Base-by-base conservation (phyloP, 2,888 invertebrate genomes). In the Uropetala carovei region DNA sequence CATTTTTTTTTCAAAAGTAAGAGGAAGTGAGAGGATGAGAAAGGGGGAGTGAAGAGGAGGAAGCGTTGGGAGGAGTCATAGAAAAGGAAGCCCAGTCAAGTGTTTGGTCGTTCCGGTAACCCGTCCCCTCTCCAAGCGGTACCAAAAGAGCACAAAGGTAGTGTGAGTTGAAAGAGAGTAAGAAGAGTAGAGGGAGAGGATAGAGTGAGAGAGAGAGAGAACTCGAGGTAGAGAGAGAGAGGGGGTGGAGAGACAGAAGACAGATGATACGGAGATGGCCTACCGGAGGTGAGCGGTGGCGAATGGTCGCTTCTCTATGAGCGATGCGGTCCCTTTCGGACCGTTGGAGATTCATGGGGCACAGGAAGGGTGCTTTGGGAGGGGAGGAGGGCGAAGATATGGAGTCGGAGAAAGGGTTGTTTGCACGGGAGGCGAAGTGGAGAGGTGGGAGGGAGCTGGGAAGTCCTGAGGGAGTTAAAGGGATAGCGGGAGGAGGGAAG, bases 231-330 rank as follows among this genome's bases (percentile, higher is more conserved):
- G 27, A 27, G 27, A 27, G 75, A 27, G 75, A 22, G 22, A n/a
- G 11, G 4, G 22, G 11, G 22, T 22, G 22, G 68, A 27, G 68
- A 68, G 13, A 9, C n/a, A 27, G 75, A 75, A 75, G 75, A 75
- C 75, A 27, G 75, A 75, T 75, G 75, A 27, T 14, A 27, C 22
- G 14, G 75, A 75, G 75, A 75, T 75, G 75, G 75, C 0, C 75
- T 22, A 64, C 64, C 64, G 64, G 64, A 64, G 64, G 64, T 64
- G 64, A 68, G 68, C 68, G 68, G 68, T 68, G 68, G 68, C 68
- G 68, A 68, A 68, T 68, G 13, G 68, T 22, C 11, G 68, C 22
- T 27, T 27, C 13, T 27, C 75, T 75, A 75, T 75, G 75, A 75
- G 75, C 75, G 75, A 75, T 75, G 75, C 75, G 75, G 75, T 27